Evolutionary conservation across 1,140 invertebrate genomes (phyloP).

Genomic region (Drosophila azteca): DNA sequence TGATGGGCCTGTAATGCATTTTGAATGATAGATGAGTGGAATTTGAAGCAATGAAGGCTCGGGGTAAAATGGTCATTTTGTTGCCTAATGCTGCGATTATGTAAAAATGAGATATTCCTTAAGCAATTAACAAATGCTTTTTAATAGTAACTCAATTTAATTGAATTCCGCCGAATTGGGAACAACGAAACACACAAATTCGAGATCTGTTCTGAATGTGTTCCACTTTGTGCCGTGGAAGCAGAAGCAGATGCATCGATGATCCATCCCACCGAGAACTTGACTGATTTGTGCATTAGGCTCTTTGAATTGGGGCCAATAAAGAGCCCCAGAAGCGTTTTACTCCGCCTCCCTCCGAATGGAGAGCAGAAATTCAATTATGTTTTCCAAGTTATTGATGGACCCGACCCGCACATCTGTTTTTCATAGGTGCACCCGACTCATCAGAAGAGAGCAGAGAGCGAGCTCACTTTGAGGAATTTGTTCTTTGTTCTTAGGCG

Average conservation of each 20-base stretch:
- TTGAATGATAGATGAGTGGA: slow-evolving; percentile 42
- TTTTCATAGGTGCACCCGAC: slow-evolving; percentile 48
- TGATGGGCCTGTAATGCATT: slow-evolving; percentile 41
- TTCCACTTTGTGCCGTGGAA: no score
- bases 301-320: slow-evolving; percentile 44
- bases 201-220: no score
- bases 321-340: slow-evolving; percentile 15
- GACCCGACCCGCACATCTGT: slow-evolving; percentile 53
- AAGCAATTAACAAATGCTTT: neutral
- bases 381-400: slow-evolving; percentile 47
- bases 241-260: slow-evolving; percentile 16
- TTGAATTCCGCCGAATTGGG: no score
- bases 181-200: no score
- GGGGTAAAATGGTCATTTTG: slow-evolving; percentile 10
- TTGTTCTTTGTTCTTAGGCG: slow-evolving; percentile 55
- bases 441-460: slow-evolving; percentile 3
- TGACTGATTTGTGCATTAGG: slow-evolving; percentile 61
- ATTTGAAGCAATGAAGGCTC: slow-evolving; percentile 29
- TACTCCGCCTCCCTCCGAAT: slow-evolving; percentile 32
- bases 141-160: no score
- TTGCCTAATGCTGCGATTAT: slow-evolving; percentile 11
- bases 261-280: slow-evolving; percentile 26
- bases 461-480: slow-evolving; percentile 25
- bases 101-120: neutral
- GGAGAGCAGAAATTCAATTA: slow-evolving; percentile 65